Conservation (phyloP, 2,797 vertebrate species). For the Bucorvus abyssinicus region DNA sequence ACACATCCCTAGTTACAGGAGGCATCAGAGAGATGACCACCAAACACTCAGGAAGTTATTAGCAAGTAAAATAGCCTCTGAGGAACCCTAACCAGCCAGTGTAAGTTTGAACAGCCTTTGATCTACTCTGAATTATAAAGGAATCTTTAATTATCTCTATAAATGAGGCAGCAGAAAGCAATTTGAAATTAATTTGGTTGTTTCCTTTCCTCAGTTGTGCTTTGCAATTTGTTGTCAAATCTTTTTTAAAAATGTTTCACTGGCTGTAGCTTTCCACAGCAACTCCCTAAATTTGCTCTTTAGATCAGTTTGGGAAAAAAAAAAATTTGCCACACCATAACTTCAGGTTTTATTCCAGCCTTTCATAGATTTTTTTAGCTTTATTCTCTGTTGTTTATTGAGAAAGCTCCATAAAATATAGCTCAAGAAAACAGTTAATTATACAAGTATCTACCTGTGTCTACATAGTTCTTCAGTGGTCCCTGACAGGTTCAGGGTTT, state of each 20-base stretch:
- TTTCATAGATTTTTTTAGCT: not conserved
- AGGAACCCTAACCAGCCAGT: not conserved
- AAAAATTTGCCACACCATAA: rapidly evolving
- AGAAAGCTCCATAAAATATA: not conserved
- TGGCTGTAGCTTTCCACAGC: not conserved
- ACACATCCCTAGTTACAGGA: not conserved
- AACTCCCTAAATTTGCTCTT: not conserved
- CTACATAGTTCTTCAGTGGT: not conserved
- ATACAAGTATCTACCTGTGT: not conserved
- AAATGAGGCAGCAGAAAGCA: not conserved
- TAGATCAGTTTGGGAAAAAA: not conserved
- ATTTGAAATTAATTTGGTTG: not conserved
- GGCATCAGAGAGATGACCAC: not conserved
- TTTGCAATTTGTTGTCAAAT: not conserved
- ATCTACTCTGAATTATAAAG: not conserved
- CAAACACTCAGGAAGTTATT: not conserved
- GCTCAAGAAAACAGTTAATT: not conserved
- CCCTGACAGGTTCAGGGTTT: not conserved
- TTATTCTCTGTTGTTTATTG: not conserved
- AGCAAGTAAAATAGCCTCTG: not conserved
- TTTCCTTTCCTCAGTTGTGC: not conserved
- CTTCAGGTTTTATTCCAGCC: not conserved
- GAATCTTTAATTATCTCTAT: not conserved
- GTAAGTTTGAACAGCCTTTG: not conserved
- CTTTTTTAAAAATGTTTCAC: not conserved